Evolutionary conservation across 2,113 vertebrate genomes (phyloP).

Genomic region (Leptobrachium leishanense): DNA sequence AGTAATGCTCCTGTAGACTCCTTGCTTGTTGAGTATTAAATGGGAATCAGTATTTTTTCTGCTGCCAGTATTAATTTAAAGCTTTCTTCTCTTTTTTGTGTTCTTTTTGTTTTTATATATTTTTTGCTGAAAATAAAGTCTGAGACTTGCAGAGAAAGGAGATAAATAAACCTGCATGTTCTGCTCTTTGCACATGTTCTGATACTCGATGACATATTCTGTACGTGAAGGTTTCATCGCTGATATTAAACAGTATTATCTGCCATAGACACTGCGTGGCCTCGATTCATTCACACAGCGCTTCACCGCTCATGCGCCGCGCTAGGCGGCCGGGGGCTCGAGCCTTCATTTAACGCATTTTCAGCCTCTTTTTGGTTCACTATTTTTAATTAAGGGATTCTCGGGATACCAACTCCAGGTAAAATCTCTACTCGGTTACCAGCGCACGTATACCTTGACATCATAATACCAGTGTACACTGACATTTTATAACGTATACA

Average conservation of each 20-base stretch:
- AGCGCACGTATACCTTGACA: too few relatives aligned
- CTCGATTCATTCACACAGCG: not conserved
- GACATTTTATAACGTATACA: too few relatives aligned
- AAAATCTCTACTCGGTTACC: too few relatives aligned
- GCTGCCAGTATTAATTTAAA: constrained; percentile 73
- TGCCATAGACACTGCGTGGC: constrained; percentile 59
- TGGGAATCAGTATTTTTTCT: constrained; percentile 59
- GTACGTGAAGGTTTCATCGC: constrained; percentile 67
- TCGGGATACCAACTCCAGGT: too few relatives aligned
- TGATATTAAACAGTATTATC: constrained; percentile 89
- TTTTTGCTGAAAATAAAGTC: constrained; percentile 65
- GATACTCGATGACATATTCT: constrained; percentile 34
- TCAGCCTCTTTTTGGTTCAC: too few relatives aligned
- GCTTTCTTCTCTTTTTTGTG: constrained; percentile 57
- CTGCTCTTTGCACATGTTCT: constrained; percentile 72
- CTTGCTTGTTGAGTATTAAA: constrained; percentile 69
- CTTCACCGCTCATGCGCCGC: too few relatives aligned
- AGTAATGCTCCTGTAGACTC: constrained; percentile 59
- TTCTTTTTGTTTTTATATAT: not conserved
- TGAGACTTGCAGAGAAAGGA: constrained; percentile 63
- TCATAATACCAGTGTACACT: too few relatives aligned
- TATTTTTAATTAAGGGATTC: too few relatives aligned
- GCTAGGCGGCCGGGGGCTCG: too few relatives aligned
- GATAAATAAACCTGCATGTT: constrained; percentile 66
- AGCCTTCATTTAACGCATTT: too few relatives aligned